A percentile compares a stretch with the other conserved stretches of the same genome.
Evolutionary conservation across 2,888 invertebrate species (phyloP).

Genomic region (Drosophila siamana): DNA sequence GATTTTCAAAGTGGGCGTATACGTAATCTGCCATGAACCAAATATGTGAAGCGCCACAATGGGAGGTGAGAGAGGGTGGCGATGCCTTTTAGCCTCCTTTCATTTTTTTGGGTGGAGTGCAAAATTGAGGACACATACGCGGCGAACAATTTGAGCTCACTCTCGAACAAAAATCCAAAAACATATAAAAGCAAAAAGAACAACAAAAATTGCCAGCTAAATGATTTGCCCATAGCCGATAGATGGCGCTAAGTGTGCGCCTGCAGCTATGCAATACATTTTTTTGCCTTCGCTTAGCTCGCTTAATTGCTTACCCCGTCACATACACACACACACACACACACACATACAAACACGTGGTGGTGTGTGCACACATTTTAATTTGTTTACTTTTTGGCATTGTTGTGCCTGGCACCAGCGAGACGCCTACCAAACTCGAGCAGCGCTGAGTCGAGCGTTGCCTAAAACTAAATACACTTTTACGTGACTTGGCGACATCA

Average conservation of each 20-base stretch:
- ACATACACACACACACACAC: conserved; percentile 10
- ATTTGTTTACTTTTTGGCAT: conserved; percentile 75
- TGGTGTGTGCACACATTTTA: conserved; percentile 75
- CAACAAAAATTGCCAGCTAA: conserved; percentile 53
- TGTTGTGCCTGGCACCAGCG: conserved; percentile 61
- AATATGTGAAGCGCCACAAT: conserved; percentile 66
- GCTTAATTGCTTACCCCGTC: conserved; percentile 64
- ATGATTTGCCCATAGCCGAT: conserved; percentile 62
- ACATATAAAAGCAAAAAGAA: conserved; percentile 4
- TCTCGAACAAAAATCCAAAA: background rate
- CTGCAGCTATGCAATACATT: conserved; percentile 67
- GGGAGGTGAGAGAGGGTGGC: conserved; percentile 20
- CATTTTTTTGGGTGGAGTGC: conserved; percentile 41
- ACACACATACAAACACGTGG: conserved; percentile 8
- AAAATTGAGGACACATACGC: conserved; percentile 73
- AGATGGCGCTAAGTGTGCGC: conserved; percentile 49
- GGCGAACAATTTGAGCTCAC: conserved; percentile 66
- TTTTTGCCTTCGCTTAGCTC: conserved; percentile 49
- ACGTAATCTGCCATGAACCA: conserved; percentile 79
- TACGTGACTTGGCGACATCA: conserved; percentile 77
- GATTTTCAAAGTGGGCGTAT: conserved; percentile 76
- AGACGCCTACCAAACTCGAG: background rate
- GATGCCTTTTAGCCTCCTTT: conserved; percentile 18
- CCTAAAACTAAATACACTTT: conserved; percentile 75
- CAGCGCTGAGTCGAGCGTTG: background rate